phyloP scores from a whole-genome alignment of 1,140 invertebrate species.

The Trinorchestia longiramus region DNA sequence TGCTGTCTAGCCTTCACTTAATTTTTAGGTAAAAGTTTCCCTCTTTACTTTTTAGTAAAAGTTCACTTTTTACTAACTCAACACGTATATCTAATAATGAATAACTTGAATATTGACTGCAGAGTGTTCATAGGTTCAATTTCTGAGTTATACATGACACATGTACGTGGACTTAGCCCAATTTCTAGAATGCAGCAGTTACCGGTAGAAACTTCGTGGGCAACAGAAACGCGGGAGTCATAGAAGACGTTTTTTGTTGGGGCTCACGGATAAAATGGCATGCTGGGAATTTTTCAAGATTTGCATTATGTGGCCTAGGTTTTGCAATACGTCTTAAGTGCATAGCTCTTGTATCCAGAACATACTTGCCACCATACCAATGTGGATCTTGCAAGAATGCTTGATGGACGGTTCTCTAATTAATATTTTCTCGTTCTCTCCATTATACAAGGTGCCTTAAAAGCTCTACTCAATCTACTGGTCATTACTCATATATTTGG shows the following conservation, averaged over 20 bases:
- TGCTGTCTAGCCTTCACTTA: neutral
- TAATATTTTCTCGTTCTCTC: too few relatives aligned
- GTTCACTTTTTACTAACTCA: neutral
- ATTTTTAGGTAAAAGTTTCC: neutral
- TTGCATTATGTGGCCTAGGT: too few relatives aligned
- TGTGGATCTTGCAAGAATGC: too few relatives aligned
- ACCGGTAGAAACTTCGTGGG: neutral
- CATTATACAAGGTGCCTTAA: too few relatives aligned
- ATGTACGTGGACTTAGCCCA: neutral
- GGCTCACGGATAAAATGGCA: neutral
- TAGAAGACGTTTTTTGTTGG: neutral
- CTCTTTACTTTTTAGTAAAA: neutral
- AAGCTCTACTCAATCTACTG: too few relatives aligned
- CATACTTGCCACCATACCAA: too few relatives aligned
- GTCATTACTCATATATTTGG: too few relatives aligned
- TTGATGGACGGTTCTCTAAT: too few relatives aligned
- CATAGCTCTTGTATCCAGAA: too few relatives aligned
- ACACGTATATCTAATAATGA: neutral
- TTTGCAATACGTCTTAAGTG: too few relatives aligned
- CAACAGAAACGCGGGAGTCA: neutral
- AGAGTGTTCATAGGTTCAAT: neutral
- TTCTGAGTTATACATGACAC: neutral
- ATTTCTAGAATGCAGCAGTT: neutral
- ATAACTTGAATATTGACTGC: neutral
- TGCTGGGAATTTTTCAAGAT: too few relatives aligned